A percentile compares a stretch with the other conserved stretches of the same genome.
Conservation (phyloP, 2,888 invertebrate genomes). For the Quadriops clusia region DNA sequence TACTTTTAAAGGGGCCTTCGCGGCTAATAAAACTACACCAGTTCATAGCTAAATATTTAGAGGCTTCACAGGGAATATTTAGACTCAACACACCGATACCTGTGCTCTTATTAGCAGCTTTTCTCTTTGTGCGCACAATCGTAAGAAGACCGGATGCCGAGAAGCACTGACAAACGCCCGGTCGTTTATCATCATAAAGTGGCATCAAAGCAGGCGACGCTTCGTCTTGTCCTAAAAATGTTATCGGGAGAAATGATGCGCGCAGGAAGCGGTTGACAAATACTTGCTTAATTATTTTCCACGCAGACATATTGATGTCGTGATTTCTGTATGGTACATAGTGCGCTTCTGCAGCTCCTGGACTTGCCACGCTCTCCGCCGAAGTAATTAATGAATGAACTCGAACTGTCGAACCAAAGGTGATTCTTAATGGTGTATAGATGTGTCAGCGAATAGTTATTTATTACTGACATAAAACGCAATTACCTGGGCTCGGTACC, state of each 20-base stretch:
- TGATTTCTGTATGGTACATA: conserved; percentile 6
- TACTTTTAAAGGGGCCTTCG: conserved; percentile 1
- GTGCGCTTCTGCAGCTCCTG: conserved; percentile 3
- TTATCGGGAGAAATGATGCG: conserved; percentile 33
- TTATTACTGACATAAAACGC: conserved; percentile 28
- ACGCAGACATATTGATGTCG: conserved; percentile 33
- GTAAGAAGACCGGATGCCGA: conserved; percentile 30
- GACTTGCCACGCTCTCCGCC: not conserved
- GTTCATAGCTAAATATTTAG: conserved; percentile 24
- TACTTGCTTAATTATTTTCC: conserved; percentile 37
- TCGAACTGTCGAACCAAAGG: conserved; percentile 23
- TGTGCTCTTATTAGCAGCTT: conserved; percentile 23
- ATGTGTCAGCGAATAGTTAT: conserved; percentile 26
- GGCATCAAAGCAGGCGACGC: conserved; percentile 34
- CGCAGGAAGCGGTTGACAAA: conserved; percentile 37
- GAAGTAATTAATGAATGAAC: conserved; percentile 26
- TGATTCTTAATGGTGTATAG: conserved; percentile 27
- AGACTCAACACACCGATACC: conserved; percentile 24
- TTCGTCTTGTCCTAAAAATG: conserved; percentile 34
- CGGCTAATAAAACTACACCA: conserved; percentile 12
- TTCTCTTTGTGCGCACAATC: conserved; percentile 10
- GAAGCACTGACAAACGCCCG: conserved; percentile 32
- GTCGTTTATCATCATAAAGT: conserved; percentile 34
- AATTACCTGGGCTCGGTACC: conserved; percentile 29
- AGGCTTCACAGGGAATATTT: conserved; percentile 25